Evolutionary conservation across 2,888 invertebrate species (phyloP).

Genomic region (Scaptomyza caliginosa): DNA sequence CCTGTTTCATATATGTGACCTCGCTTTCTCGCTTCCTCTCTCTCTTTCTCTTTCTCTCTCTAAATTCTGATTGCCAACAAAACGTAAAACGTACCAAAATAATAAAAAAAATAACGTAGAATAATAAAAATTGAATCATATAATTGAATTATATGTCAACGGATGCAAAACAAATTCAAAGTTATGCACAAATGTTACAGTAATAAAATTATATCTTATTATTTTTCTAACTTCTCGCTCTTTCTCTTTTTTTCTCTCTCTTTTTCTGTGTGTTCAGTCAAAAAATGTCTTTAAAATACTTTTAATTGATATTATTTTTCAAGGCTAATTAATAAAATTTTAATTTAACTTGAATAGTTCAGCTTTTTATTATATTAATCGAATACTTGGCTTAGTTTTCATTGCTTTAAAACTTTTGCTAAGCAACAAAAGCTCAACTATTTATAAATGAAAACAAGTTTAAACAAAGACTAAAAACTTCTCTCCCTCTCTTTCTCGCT

Average conservation of each 20-base stretch:
- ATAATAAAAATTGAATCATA: constrained; percentile 64
- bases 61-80: constrained; percentile 61
- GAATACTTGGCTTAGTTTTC: background rate
- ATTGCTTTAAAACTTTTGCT: background rate
- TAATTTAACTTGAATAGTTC: too few species aligned
- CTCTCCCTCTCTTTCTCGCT: background rate
- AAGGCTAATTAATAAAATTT: too few species aligned
- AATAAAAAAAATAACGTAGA: constrained; percentile 18
- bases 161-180: constrained; percentile 59
- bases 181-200: constrained; percentile 37
- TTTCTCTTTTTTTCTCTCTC: too few species aligned
- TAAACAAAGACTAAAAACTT: background rate
- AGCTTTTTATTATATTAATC: too few species aligned
- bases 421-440: background rate
- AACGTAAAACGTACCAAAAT: background rate
- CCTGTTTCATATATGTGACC: constrained; percentile 43
- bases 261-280: constrained; percentile 2
- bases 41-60: constrained; percentile 13
- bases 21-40: background rate
- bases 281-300: too few species aligned
- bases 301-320: too few species aligned
- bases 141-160: constrained; percentile 65
- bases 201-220: too few species aligned
- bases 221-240: too few species aligned
- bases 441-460: background rate